Evolutionary conservation across 1,140 invertebrate species (phyloP).

Genomic region (Achatina immaculata): DNA sequence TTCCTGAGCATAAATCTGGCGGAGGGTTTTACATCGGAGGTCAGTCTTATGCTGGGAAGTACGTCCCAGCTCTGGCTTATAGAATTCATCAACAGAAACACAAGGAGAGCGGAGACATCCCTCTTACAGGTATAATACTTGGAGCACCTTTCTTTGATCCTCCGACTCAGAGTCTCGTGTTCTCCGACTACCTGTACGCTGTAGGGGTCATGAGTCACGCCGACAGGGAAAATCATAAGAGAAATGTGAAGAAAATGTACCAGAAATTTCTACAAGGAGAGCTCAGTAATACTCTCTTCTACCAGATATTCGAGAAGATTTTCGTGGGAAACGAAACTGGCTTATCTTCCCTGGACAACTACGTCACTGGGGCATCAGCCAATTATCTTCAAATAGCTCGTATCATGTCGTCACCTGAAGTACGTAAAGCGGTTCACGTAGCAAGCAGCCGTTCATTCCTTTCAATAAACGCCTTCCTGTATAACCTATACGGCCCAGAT

Average conservation of each 20-base stretch:
- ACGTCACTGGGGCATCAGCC: conserved; percentile 1
- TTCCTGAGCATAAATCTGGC: neutral
- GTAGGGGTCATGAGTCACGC: neutral
- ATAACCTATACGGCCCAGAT: neutral
- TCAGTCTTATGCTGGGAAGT: too few relatives aligned
- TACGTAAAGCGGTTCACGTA: conserved; percentile 23
- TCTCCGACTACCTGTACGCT: neutral
- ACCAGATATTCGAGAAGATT: neutral
- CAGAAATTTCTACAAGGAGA: neutral
- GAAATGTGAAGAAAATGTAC: neutral
- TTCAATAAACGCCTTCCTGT: conserved; percentile 19
- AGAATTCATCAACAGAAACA: neutral
- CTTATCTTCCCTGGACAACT: conserved; percentile 18
- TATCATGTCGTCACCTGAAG: neutral
- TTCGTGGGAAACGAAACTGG: neutral
- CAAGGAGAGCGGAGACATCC: neutral
- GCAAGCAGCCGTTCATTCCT: neutral
- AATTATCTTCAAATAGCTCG: neutral
- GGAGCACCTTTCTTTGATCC: conserved; percentile 14
- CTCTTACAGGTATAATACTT: neutral
- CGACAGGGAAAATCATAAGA: neutral
- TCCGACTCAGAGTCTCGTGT: neutral
- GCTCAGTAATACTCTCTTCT: neutral
- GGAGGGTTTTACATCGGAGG: neutral
- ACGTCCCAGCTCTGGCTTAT: too few relatives aligned